A percentile compares a stretch with the other conserved stretches of the same genome.
These are phyloP conservation scores for Lineus longissimus DNA, from an alignment of 1,140 invertebrate genomes.

Conservation along the genomic window DNA sequence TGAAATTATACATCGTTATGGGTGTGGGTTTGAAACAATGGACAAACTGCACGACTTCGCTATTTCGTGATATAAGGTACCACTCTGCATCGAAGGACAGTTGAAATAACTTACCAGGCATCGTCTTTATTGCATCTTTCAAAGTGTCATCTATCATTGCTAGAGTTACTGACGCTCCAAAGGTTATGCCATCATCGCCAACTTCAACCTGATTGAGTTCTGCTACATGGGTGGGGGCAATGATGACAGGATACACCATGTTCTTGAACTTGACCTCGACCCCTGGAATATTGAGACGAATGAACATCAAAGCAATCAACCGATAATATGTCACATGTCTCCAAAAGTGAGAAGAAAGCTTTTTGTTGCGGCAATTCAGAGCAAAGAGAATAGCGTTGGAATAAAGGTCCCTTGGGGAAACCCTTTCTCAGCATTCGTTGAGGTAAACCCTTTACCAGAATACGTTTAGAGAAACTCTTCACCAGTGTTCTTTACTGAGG, in stretches of 20 bases:
- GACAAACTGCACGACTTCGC: not conserved
- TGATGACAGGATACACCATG: conserved; percentile 73
- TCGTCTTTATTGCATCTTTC: conserved; percentile 56
- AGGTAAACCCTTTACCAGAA: no score
- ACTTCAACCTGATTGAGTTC: conserved; percentile 61
- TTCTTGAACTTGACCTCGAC: conserved; percentile 90
- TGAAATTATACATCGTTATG: not conserved
- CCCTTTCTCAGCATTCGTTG: no score
- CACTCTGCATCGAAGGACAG: not conserved
- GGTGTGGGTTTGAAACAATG: not conserved
- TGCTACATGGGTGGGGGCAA: conserved; percentile 69
- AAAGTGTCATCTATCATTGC: conserved; percentile 67
- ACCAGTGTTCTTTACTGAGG: no score
- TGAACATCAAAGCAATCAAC: conserved; percentile 11
- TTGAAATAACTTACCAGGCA: conserved; percentile 23
- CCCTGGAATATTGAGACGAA: conserved; percentile 50
- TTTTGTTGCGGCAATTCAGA: not conserved
- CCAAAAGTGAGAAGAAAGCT: not conserved
- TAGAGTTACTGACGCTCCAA: conserved; percentile 79
- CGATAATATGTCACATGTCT: no score
- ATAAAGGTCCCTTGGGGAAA: no score
- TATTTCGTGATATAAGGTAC: not conserved
- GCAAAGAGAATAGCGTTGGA: no score
- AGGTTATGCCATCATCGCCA: conserved; percentile 60
- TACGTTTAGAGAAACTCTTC: no score